A percentile compares a stretch with the other conserved stretches of the same genome.
Conservation (phyloP, 2,113 vertebrate species). For the Gorilla gorilla region DNA sequence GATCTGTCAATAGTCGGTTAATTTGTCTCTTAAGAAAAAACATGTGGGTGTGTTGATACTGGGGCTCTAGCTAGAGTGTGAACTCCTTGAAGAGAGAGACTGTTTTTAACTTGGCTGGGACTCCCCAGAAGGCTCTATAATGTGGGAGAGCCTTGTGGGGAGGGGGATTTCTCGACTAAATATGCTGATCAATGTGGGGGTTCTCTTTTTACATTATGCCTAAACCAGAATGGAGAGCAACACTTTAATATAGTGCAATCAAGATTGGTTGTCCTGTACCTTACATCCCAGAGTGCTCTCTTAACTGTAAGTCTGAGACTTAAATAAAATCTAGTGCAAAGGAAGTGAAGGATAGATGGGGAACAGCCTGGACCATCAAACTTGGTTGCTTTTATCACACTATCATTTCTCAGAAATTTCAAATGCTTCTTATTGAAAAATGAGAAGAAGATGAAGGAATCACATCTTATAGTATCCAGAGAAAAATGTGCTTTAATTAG, state of each 20-base stretch:
- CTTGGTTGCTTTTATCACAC: background rate
- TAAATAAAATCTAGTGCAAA: constrained; percentile 43
- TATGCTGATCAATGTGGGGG: background rate
- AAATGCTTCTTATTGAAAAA: constrained; percentile 45
- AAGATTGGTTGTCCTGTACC: background rate
- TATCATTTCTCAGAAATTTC: constrained; percentile 49
- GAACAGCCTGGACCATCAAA: background rate
- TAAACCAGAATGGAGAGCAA: background rate
- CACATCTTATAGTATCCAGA: constrained; percentile 53
- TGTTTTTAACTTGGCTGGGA: background rate
- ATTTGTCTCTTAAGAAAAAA: background rate
- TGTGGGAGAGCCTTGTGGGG: background rate
- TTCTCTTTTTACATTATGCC: background rate
- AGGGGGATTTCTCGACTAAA: background rate
- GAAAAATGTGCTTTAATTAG: constrained; percentile 63
- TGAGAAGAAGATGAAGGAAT: background rate
- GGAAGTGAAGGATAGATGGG: background rate
- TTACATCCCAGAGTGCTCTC: background rate
- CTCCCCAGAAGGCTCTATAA: background rate
- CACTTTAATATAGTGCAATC: background rate
- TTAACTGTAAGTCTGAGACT: background rate
- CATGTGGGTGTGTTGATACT: background rate
- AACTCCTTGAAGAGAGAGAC: background rate
- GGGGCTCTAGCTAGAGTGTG: background rate
- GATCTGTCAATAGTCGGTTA: constrained; percentile 21